Conservation (phyloP, 2,888 invertebrate genomes). For the Ceratothoa steindachneri region DNA sequence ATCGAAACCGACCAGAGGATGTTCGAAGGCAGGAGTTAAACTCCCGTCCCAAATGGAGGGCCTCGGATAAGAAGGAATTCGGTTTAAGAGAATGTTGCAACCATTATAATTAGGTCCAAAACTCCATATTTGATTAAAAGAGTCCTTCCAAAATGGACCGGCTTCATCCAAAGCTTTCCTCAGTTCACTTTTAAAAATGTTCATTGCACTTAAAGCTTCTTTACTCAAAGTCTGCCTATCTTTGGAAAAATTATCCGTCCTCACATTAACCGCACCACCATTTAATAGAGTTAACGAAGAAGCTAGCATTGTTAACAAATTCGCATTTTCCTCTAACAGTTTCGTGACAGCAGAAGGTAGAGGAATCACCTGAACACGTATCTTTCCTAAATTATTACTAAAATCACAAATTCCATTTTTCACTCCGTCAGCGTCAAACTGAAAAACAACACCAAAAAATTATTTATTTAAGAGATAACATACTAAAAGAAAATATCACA, state of each 20-base stretch:
- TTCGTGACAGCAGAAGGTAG: slow-evolving; percentile 68
- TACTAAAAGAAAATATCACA: too few species aligned
- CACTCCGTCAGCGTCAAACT: neutral
- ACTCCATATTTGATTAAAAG: slow-evolving; percentile 74
- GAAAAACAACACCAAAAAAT: neutral
- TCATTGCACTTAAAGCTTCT: slow-evolving; percentile 52
- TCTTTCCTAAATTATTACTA: slow-evolving; percentile 50
- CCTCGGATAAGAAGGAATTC: slow-evolving; percentile 64
- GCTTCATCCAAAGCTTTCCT: slow-evolving; percentile 58
- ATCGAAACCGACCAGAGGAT: slow-evolving; percentile 30
- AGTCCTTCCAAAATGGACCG: slow-evolving; percentile 45
- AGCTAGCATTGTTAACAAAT: slow-evolving; percentile 66
- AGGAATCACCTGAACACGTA: slow-evolving; percentile 72
- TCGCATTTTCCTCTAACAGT: slow-evolving; percentile 67
- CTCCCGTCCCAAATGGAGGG: slow-evolving; percentile 51
- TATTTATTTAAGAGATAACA: too few species aligned
- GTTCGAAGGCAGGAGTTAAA: slow-evolving; percentile 11
- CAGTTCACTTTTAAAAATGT: slow-evolving; percentile 59
- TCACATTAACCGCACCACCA: neutral
- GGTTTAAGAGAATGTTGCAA: slow-evolving; percentile 82
- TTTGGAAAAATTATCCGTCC: neutral
- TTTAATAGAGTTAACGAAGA: slow-evolving; percentile 51
- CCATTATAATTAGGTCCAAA: slow-evolving; percentile 86
- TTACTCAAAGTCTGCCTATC: slow-evolving; percentile 48
- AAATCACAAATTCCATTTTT: slow-evolving; percentile 50